A percentile compares a stretch with the other conserved stretches of the same genome.
phyloP scores from a whole-genome alignment of 1,140 invertebrate species.

The Danaus plexippus region DNA sequence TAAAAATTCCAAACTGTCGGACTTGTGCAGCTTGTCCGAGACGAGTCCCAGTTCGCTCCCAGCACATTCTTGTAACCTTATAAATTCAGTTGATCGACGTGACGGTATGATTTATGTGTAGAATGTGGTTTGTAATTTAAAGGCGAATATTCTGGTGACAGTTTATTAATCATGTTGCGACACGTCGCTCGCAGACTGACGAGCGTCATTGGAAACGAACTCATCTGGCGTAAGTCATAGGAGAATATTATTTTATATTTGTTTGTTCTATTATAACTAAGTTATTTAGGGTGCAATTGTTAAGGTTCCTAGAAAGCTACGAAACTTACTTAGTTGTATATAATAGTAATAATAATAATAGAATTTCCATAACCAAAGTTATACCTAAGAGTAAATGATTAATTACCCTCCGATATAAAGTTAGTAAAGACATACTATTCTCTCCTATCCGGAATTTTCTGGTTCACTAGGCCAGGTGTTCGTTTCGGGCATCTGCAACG shows the following conservation, averaged over 20 bases:
- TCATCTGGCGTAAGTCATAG: slow-evolving; percentile 6
- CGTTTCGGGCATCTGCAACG: too few species aligned
- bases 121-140: slow-evolving; percentile 20
- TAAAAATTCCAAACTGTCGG: too few species aligned
- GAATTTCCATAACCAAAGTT: too few species aligned
- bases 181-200: slow-evolving; percentile 28
- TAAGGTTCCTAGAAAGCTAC: neutral
- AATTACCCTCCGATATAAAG: too few species aligned
- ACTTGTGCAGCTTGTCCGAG: too few species aligned
- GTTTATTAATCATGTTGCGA: slow-evolving; percentile 29
- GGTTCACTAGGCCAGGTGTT: too few species aligned
- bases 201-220: slow-evolving; percentile 21
- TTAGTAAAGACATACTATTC: too few species aligned
- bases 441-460: too few species aligned
- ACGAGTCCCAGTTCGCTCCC: neutral
- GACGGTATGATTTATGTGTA: slow-evolving; percentile 15
- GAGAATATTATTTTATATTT: slow-evolving; percentile 1
- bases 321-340: slow-evolving; percentile 3
- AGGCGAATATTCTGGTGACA: slow-evolving; percentile 22
- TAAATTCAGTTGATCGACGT: slow-evolving; percentile 10
- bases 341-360: too few species aligned
- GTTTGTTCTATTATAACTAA: neutral
- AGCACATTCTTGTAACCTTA: neutral
- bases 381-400: too few species aligned
- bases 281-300: slow-evolving; percentile 1